Percentiles rank a stretch among this genome's conserved stretches.
Conservation (phyloP, 1,140 invertebrate species). For the Coelopa frigida region DNA sequence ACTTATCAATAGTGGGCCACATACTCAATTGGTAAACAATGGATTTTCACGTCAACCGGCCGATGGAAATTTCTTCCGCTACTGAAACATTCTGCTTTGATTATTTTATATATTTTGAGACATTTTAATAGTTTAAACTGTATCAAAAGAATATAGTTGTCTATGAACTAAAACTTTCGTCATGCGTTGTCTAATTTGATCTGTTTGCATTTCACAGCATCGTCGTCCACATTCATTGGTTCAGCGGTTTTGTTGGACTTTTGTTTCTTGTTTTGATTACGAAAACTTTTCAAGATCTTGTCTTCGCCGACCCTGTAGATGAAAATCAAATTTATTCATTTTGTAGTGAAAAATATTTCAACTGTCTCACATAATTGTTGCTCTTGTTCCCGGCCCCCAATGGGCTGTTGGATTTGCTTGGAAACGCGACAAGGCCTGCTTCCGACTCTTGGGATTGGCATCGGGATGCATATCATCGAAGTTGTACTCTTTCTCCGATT, state of each 20-base stretch:
- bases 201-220: constrained; percentile 8
- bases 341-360: background rate
- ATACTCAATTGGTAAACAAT: constrained; percentile 58
- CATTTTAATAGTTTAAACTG: background rate
- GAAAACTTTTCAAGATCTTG: constrained; percentile 52
- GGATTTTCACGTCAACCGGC: constrained; percentile 58
- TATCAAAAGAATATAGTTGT: background rate
- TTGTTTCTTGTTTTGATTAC: constrained; percentile 54
- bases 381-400: constrained; percentile 83
- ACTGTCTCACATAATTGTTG: constrained; percentile 56
- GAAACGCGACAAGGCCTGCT: constrained; percentile 67
- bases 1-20: constrained; percentile 58
- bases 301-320: constrained; percentile 51
- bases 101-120: constrained; percentile 2
- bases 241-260: constrained; percentile 13
- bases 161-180: no score
- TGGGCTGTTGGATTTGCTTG: constrained; percentile 76
- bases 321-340: constrained; percentile 8
- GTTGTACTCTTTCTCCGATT: constrained; percentile 51
- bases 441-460: constrained; percentile 75
- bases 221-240: background rate
- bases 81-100: no score
- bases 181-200: constrained; percentile 9
- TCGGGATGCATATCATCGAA: constrained; percentile 56
- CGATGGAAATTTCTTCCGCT: constrained; percentile 56